Evolutionary conservation across 2,888 invertebrate species (phyloP).

Genomic region (Bhutanitis thaidina): DNA sequence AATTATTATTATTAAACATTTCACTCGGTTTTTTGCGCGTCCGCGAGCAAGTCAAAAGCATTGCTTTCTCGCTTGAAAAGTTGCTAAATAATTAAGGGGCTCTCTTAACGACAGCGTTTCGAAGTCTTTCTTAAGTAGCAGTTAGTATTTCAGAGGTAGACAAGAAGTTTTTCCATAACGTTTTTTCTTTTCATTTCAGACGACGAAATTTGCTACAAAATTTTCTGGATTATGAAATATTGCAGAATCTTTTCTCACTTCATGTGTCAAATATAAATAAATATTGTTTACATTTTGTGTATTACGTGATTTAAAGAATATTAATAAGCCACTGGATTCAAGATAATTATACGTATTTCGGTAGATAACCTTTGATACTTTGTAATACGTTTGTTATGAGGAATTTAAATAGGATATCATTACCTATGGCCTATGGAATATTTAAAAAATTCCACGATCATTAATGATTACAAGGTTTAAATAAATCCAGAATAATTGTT

Average conservation of each 20-base stretch:
- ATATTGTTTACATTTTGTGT: too few relatives aligned
- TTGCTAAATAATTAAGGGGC: conserved; percentile 75
- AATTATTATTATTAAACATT: conserved; percentile 79
- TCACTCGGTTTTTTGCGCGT: conserved; percentile 66
- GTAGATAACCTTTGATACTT: not conserved
- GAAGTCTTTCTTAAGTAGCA: conserved; percentile 52
- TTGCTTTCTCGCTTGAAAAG: conserved; percentile 71
- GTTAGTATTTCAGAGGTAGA: conserved; percentile 21
- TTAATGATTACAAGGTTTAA: not conserved
- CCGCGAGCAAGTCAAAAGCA: conserved; percentile 73
- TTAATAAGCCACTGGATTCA: too few relatives aligned
- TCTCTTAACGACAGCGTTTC: conserved; percentile 65
- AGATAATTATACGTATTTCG: too few relatives aligned
- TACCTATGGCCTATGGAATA: not conserved
- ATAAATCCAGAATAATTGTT: not conserved
- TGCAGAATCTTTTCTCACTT: too few relatives aligned
- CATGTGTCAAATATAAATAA: too few relatives aligned
- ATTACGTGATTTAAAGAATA: too few relatives aligned
- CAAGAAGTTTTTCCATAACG: conserved; percentile 10
- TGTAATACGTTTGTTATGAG: not conserved
- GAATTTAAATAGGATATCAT: not conserved
- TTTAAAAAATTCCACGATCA: not conserved
- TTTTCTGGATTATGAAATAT: too few relatives aligned
- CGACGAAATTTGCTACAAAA: too few relatives aligned
- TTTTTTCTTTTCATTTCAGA: conserved; percentile 8